Evolutionary conservation across 2,113 vertebrate genomes (phyloP), one percentile per base, ranked within the genome.

Genomic region (Megaceryle maxima): DNA sequence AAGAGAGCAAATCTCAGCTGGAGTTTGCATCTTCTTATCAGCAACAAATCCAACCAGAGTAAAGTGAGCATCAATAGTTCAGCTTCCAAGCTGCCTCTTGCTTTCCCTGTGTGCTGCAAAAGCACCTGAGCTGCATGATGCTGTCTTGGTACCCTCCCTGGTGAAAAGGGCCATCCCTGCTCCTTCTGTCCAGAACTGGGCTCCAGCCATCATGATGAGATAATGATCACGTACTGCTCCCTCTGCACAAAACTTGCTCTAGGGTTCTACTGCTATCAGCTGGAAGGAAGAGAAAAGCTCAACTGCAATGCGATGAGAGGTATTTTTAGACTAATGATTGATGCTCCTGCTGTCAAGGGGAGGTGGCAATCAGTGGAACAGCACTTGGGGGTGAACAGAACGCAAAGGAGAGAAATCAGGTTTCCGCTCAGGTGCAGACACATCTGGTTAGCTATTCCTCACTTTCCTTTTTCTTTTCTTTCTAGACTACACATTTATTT

Each of bases 311-410:
- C 3, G 2, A 8, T 14, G 22, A 67, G 64, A 90, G 19, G 57
- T 37, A 75, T 77, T 92, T 96, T 93, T 44, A 84, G 64, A 70
- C 5, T 20, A 60, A 85, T 33, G 69, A 69, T 18, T 92, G 90
- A 82, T 86, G 72, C 37, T 94, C 22, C 76, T 75, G 76, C 60
- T 78, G 14, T n/a, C 85, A 68, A 51, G 56, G 79, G 48, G 41
- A 81, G 85, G 88, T 92, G 90, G 44, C 76, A 84, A 90, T 81
- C 90, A 87, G 80, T 60, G 84, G 83, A 94, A 59, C 79, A 90
- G 83, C 83, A 78, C 79, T 70, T 73, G 53, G 88, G 66, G 75
- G 10, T 44, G 80, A 87, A 76, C 41, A 88, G 57, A 62, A 84
- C 1, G 5, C 0, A 4, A 70, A 28, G 62, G 55, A 77, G 48